Evolutionary conservation across 2,113 vertebrate species (phyloP).

Genomic region (Nothocercus julius): DNA sequence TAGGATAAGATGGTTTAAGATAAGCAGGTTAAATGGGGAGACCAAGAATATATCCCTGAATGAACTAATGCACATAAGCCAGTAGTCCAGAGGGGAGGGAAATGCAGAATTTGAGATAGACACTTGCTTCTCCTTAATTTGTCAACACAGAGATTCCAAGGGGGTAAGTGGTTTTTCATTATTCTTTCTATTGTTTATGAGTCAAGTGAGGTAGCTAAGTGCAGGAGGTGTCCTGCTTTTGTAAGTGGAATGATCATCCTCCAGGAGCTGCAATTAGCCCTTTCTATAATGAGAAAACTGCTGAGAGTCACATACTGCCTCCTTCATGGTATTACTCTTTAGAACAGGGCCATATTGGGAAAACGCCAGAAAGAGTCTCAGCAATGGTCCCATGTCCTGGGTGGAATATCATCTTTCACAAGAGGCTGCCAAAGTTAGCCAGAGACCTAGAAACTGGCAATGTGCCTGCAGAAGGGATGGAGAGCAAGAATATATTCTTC

Average conservation of each 20-base stretch:
- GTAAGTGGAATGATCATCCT: not conserved
- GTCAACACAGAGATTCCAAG: not conserved
- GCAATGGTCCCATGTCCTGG: rapidly evolving
- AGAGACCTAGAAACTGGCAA: not conserved
- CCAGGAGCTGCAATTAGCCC: not conserved
- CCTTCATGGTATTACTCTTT: not conserved
- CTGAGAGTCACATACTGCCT: not conserved
- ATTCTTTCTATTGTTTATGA: not conserved
- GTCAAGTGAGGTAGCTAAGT: not conserved
- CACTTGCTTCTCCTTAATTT: not conserved
- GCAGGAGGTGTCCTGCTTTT: not conserved
- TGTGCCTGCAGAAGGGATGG: rapidly evolving
- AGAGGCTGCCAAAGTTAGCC: not conserved
- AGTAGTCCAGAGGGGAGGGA: constrained; percentile 22
- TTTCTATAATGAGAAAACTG: not conserved
- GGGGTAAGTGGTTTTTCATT: constrained; percentile 8
- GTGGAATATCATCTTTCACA: not conserved
- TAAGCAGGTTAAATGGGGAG: constrained; percentile 66
- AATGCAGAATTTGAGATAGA: constrained; percentile 33
- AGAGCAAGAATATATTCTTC: constrained; percentile 13
- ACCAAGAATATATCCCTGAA: constrained; percentile 44
- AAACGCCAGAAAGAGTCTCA: not conserved
- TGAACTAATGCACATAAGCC: constrained; percentile 4
- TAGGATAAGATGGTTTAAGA: constrained; percentile 60
- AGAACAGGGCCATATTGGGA: not conserved